A percentile compares a stretch with the other conserved stretches of the same genome.
Conservation (phyloP, 2,113 vertebrate species). For the Panurus biarmicus region DNA sequence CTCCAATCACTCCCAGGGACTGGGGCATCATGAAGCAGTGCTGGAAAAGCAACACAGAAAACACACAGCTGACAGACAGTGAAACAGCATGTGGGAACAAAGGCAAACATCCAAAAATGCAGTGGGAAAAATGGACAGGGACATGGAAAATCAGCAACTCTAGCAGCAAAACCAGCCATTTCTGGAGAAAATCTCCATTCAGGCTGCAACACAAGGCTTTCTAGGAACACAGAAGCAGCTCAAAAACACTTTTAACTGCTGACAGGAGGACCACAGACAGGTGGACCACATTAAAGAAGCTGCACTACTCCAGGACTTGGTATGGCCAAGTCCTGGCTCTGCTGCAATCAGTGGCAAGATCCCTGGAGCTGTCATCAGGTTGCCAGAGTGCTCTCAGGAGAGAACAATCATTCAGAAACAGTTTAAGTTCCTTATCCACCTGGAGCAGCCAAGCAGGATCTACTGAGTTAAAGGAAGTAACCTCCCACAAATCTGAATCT, state of each 20-base stretch:
- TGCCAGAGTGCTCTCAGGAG: background rate
- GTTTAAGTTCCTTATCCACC: background rate
- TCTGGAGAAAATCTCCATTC: background rate
- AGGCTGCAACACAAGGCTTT: background rate
- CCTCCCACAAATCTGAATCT: background rate
- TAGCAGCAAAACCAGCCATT: background rate
- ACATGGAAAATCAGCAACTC: background rate
- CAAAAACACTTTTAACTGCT: background rate
- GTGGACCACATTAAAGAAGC: background rate
- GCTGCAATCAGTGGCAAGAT: background rate
- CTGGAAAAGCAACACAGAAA: conserved; percentile 70
- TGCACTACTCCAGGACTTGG: background rate
- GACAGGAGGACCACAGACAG: background rate
- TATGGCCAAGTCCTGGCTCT: background rate
- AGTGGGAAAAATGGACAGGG: background rate
- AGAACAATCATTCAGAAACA: background rate
- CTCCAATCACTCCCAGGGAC: conserved; percentile 95
- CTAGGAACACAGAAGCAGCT: background rate
- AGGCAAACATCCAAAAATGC: background rate
- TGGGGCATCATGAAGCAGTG: conserved; percentile 98
- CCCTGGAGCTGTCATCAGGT: background rate
- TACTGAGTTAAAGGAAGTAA: background rate
- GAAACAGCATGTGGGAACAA: conserved; percentile 4
- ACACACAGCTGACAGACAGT: conserved; percentile 38
- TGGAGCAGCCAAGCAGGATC: background rate